These are phyloP conservation scores for Xenopus laevis DNA, from an alignment of 2,113 vertebrate genomes.

Conservation along the genomic window DNA sequence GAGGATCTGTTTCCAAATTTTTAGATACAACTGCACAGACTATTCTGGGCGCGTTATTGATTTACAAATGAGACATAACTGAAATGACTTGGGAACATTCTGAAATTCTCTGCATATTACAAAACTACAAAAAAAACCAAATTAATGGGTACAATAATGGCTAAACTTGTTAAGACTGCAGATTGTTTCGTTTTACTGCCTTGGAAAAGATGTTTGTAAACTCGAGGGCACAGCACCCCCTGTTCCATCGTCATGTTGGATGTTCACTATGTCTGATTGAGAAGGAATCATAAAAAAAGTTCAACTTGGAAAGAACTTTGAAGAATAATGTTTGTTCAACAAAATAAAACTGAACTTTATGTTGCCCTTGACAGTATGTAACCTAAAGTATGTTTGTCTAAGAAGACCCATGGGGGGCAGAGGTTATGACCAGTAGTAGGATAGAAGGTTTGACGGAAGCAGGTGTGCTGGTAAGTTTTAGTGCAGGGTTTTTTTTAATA, in stretches of 20 bases:
- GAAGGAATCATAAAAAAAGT: too few relatives aligned
- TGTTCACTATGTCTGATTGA: too few relatives aligned
- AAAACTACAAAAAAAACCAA: constrained; percentile 24
- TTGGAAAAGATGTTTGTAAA: constrained; percentile 25
- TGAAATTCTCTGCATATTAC: constrained; percentile 32
- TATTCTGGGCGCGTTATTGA: constrained; percentile 27
- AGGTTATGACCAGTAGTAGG: too few relatives aligned
- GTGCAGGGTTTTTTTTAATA: too few relatives aligned
- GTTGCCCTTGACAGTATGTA: too few relatives aligned
- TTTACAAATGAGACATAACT: constrained; percentile 22
- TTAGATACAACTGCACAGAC: neutral
- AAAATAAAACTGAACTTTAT: too few relatives aligned
- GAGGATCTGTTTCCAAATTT: neutral
- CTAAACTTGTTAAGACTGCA: constrained; percentile 16
- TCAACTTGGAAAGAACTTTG: too few relatives aligned
- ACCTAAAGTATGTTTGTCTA: too few relatives aligned
- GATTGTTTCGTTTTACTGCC: constrained; percentile 31
- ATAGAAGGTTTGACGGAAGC: too few relatives aligned
- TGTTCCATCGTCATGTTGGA: neutral
- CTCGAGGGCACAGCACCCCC: constrained; percentile 11
- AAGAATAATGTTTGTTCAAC: too few relatives aligned
- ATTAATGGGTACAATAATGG: constrained; percentile 34
- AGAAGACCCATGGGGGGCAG: too few relatives aligned
- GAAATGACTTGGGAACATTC: constrained; percentile 23
- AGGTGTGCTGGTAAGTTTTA: too few relatives aligned